phyloP scores from a whole-genome alignment of 1,140 invertebrate genomes.

The Trichonephila clavata region DNA sequence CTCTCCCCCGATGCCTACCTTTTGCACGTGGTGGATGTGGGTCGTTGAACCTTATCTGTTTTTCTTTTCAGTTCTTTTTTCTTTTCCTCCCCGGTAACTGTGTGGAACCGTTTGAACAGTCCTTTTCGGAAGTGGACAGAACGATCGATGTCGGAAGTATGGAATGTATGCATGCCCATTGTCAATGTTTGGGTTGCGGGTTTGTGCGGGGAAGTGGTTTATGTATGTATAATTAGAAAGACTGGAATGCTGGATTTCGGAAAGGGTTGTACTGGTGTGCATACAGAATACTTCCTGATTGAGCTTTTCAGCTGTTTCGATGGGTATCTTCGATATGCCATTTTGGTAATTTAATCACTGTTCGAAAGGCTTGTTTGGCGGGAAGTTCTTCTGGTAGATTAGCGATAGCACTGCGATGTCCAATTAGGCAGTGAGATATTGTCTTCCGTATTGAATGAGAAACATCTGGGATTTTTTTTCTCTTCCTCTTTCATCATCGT shows the following conservation, averaged over 20 bases:
- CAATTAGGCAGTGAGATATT: neutral
- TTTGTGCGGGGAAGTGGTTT: neutral
- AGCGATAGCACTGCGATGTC: neutral
- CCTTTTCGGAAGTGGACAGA: constrained; percentile 3
- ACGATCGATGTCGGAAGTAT: constrained; percentile 15
- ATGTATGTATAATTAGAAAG: constrained; percentile 5
- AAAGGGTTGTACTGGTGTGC: neutral
- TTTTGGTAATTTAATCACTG: neutral
- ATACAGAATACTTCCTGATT: constrained; percentile 12
- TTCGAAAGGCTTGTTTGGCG: neutral
- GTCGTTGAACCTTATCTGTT: constrained; percentile 36
- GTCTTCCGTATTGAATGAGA: constrained; percentile 8
- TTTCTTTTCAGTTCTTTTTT: neutral
- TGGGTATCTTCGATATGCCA: neutral
- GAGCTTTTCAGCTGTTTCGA: neutral
- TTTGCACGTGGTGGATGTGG: neutral
- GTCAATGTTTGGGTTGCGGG: constrained; percentile 53
- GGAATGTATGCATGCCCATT: neutral
- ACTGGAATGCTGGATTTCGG: neutral
- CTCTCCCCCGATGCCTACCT: neutral
- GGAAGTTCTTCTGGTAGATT: neutral
- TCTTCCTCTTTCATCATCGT: neutral
- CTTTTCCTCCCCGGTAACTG: neutral
- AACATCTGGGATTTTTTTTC: neutral
- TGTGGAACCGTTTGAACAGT: constrained; percentile 36